These are phyloP conservation scores for Turritopsis dohrnii DNA, from an alignment of 30 jellyfish, hydroid and myxozoan species.

Conservation along the genomic window DNA sequence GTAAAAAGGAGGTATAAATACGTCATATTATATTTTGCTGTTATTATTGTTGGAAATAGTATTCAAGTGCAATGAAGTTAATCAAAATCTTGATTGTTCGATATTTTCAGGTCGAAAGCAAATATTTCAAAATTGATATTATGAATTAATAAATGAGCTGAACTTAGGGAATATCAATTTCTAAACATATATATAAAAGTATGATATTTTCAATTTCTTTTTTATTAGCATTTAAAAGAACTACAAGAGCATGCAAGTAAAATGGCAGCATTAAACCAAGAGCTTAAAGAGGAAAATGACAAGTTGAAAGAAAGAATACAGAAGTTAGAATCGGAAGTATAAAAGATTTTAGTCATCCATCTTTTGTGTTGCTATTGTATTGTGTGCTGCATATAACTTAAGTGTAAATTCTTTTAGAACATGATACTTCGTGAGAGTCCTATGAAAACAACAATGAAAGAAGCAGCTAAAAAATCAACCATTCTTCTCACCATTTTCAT, in stretches of 20 bases:
- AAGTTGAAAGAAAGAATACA: slow-evolving; percentile 40
- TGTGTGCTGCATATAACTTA: background rate
- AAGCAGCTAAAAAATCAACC: background rate
- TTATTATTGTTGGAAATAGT: background rate
- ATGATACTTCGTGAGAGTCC: background rate
- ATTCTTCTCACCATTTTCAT: background rate
- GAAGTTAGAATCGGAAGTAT: slow-evolving; percentile 47
- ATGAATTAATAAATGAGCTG: no score
- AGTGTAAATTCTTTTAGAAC: background rate
- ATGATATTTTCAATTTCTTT: background rate
- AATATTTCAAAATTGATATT: no score
- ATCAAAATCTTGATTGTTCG: no score
- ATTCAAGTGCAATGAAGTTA: no score
- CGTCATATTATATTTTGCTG: background rate
- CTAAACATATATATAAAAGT: no score
- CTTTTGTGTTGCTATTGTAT: background rate
- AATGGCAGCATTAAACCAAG: slow-evolving; percentile 36
- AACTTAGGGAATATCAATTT: no score
- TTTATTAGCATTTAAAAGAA: slow-evolving; percentile 39
- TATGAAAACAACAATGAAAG: background rate
- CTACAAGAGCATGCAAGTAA: slow-evolving; percentile 43
- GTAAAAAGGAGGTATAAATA: slow-evolving; percentile 50
- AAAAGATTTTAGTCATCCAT: no score
- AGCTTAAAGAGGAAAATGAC: slow-evolving; percentile 49
- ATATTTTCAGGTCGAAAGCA: no score